Conservation (phyloP, 2,113 vertebrate species). For the Vanacampus margaritifer region DNA sequence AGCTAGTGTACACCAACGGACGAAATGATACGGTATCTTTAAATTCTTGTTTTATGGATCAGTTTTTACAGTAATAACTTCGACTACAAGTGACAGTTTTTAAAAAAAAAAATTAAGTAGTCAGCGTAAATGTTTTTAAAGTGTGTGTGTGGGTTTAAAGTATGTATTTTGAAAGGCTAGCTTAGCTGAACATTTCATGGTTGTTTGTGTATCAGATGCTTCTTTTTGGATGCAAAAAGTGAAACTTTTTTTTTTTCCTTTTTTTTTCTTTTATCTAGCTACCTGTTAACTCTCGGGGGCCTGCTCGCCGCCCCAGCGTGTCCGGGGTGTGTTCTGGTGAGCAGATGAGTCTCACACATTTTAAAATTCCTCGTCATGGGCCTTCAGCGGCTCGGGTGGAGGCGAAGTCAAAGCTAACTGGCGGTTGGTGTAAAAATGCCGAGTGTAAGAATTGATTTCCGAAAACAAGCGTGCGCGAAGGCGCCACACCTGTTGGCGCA, state of each 20-base stretch:
- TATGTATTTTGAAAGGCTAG: too few species aligned
- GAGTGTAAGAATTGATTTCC: not conserved
- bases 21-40: not conserved
- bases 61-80: not conserved
- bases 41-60: not conserved
- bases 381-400: slow-evolving; percentile 27
- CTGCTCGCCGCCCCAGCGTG: slow-evolving; percentile 31
- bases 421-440: not conserved
- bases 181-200: too few species aligned
- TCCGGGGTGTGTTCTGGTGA: slow-evolving; percentile 27
- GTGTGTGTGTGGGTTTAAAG: too few species aligned
- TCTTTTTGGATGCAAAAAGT: not conserved
- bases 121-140: too few species aligned
- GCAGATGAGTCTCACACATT: slow-evolving; percentile 72
- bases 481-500: slow-evolving; percentile 57
- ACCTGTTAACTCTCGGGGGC: slow-evolving; percentile 55
- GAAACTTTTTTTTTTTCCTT: not conserved
- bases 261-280: slow-evolving; percentile 17
- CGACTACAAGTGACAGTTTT: not conserved
- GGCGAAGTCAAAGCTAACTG: not conserved
- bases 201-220: too few species aligned
- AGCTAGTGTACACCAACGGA: too few species aligned
- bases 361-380: slow-evolving; percentile 77
- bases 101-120: not conserved
- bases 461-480: not conserved